phyloP scores from a whole-genome alignment of 1,140 invertebrate genomes.

The Plectus sambesii region DNA sequence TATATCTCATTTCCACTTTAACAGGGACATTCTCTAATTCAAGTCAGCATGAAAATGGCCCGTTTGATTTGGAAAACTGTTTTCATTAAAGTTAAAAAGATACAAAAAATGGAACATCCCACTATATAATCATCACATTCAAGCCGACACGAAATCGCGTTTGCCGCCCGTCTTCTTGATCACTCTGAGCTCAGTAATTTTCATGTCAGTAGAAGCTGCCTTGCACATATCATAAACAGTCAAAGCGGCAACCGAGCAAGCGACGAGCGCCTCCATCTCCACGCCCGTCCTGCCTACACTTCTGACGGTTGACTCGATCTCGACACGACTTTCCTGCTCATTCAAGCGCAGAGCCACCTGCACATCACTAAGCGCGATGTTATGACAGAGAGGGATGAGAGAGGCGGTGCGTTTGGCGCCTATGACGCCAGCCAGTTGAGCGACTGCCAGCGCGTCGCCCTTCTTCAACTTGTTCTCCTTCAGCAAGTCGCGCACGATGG shows the following conservation, averaged over 20 bases:
- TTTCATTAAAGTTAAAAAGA: not conserved
- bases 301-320: not conserved
- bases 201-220: not conserved
- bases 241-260: slow-evolving; percentile 67
- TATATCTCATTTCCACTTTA: too few relatives aligned
- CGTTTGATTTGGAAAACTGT: too few relatives aligned
- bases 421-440: slow-evolving; percentile 76
- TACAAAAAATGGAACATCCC: slow-evolving; percentile 7
- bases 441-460: slow-evolving; percentile 73
- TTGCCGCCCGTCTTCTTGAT: not conserved
- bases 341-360: slow-evolving; percentile 50
- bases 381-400: slow-evolving; percentile 81
- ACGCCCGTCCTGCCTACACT: slow-evolving; percentile 64
- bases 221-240: slow-evolving; percentile 99
- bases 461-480: slow-evolving; percentile 69
- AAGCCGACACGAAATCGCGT: slow-evolving; percentile 15
- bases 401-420: slow-evolving; percentile 72
- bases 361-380: slow-evolving; percentile 57
- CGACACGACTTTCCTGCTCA: not conserved
- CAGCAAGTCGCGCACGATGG: too few relatives aligned
- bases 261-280: slow-evolving; percentile 93
- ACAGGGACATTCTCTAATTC: too few relatives aligned
- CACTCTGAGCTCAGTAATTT: not conserved
- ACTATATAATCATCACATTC: not conserved
- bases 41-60: too few relatives aligned